phyloP scores from a whole-genome alignment of 1,140 invertebrate genomes.

The Saxidomus purpurata region DNA sequence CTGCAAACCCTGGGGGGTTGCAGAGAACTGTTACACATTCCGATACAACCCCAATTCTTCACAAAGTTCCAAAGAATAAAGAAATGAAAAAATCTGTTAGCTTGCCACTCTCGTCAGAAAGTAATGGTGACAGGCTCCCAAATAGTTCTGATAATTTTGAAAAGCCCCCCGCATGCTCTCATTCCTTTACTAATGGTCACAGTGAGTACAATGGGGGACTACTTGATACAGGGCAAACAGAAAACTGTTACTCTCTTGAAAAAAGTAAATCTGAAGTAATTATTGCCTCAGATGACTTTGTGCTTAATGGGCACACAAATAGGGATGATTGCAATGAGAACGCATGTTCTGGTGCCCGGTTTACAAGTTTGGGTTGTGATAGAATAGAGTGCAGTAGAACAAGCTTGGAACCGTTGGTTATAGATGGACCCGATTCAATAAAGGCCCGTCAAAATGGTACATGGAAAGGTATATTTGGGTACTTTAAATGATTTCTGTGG shows the following conservation, averaged over 20 bases:
- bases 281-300: background rate
- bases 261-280: constrained; percentile 3
- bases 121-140: background rate
- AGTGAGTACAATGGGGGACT: background rate
- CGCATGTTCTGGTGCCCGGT: background rate
- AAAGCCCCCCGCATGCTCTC: background rate
- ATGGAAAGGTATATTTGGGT: constrained; percentile 40
- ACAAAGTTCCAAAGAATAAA: background rate
- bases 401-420: background rate
- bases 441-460: background rate
- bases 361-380: background rate
- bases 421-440: background rate
- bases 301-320: background rate
- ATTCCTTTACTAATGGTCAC: background rate
- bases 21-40: background rate
- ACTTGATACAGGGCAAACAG: background rate
- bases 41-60: background rate
- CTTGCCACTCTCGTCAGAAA: background rate
- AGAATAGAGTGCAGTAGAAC: background rate
- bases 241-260: background rate
- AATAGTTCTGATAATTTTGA: background rate
- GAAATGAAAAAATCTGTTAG: background rate
- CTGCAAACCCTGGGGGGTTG: background rate
- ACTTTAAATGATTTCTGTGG: background rate
- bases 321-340: background rate